Evolutionary conservation across 2,888 invertebrate species (phyloP).

Genomic region (Tolmerus cingulatus): DNA sequence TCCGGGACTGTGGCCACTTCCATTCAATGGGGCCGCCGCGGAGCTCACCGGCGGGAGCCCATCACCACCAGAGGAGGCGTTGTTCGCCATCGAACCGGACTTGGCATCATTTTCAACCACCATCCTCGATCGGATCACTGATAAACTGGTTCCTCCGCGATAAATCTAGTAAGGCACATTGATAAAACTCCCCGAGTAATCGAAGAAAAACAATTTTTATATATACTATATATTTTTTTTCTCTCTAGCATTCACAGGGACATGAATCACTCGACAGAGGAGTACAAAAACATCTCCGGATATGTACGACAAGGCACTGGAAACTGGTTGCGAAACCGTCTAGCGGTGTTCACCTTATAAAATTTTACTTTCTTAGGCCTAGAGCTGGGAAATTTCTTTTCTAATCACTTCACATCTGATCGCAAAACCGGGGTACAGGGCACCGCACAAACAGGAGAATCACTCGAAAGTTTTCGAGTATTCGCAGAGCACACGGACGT

Average conservation of each 20-base stretch:
- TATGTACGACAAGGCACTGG: constrained; percentile 15
- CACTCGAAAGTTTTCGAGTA: background rate
- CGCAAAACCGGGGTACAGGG: background rate
- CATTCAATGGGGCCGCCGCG: background rate
- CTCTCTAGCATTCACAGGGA: background rate
- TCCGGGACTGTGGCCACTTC: constrained; percentile 7
- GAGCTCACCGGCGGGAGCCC: background rate
- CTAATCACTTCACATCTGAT: background rate
- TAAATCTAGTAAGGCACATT: constrained; percentile 33
- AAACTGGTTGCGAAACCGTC: background rate
- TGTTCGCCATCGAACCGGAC: background rate
- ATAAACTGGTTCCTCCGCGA: constrained; percentile 14
- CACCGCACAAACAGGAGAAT: background rate
- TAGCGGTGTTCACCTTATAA: background rate
- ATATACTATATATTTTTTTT: background rate
- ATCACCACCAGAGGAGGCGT: background rate
- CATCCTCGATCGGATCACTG: constrained; percentile 1
- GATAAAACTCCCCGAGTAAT: background rate
- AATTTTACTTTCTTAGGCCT: constrained; percentile 21
- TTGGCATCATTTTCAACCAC: constrained; percentile 35
- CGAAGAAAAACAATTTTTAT: background rate
- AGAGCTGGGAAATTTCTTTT: background rate
- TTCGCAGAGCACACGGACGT: background rate
- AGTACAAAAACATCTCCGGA: background rate
- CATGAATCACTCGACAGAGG: background rate